Evolutionary conservation across 2,113 vertebrate species (phyloP), one percentile per base, ranked within the genome.

Genomic region (Sprattus sprattus): DNA sequence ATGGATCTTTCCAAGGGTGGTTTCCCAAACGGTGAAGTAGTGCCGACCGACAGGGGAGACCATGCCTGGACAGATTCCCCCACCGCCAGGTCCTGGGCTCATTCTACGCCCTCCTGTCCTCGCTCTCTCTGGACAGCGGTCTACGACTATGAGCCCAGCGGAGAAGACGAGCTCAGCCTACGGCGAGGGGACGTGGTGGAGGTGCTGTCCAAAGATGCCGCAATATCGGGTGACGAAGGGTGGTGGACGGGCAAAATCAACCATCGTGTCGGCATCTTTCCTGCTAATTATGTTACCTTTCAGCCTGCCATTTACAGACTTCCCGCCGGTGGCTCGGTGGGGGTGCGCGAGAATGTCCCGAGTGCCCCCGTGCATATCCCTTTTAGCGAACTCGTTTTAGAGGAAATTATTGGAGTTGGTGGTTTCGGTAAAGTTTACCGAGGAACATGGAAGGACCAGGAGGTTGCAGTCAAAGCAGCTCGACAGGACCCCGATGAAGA

Each of bases 381-480:
- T 50, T 98, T 99, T 90, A 92, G 94, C 86, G 95, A 95, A 90
- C 95, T 98, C 88, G 94, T 96, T 1, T 92, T 99, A 9, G 94
- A 97, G 92, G 98, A 99, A 92, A 96, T 99, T 87, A 98, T 99
- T 47, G 97, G 98, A 82, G 97, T 97, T 13, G 98, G 98, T 0
- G 98, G 98, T 46, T 99, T 99, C 87, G 97, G 98, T 1, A 97
- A 99, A 92, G 97, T 99, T 83, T 99, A 97, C 92, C 94, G 97
- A 75, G 97, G 97, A 83, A 96, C 95, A 57, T 99, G 97, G 97
- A 95, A 92, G 11, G 96, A 96, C 54, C 97, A 96, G 47, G 97
- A 97, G 92, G 96, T 99, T 64, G 98, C 97, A 2, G 97, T 99
- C 89, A 99, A 99, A 93, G 97, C 97, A 71, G 97, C 97, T 39